These are phyloP conservation scores for Sarcophaga subvicina DNA, from an alignment of 2,888 invertebrate species.

Conservation along the genomic window DNA sequence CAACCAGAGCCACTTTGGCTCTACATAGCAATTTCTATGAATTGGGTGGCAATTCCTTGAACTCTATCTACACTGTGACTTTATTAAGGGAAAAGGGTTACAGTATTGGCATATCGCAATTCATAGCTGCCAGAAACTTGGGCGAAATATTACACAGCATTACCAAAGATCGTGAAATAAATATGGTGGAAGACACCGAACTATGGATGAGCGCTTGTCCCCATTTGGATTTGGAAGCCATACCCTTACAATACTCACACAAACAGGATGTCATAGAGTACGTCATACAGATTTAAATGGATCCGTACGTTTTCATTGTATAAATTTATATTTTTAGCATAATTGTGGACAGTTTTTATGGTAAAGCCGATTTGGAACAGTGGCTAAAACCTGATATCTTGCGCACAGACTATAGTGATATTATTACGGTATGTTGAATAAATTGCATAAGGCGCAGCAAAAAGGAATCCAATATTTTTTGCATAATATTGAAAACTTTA, in stretches of 20 bases:
- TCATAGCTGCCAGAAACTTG: conserved; percentile 88
- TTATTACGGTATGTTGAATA: conserved; percentile 82
- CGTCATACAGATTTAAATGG: conserved; percentile 77
- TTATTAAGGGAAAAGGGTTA: conserved; percentile 89
- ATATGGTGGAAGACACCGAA: conserved; percentile 76
- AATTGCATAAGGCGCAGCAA: no score
- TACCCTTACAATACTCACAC: conserved; percentile 82
- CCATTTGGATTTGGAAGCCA: conserved; percentile 78
- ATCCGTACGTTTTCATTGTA: neutral
- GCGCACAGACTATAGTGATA: conserved; percentile 86
- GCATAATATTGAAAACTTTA: neutral
- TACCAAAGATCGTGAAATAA: conserved; percentile 74
- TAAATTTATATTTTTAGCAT: conserved; percentile 83
- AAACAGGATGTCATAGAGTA: conserved; percentile 88
- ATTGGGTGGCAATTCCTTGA: conserved; percentile 93
- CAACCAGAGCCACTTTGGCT: conserved; percentile 85
- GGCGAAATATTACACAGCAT: conserved; percentile 87
- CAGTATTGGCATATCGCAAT: conserved; percentile 91
- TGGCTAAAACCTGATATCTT: conserved; percentile 88
- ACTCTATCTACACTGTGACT: conserved; percentile 92
- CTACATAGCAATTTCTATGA: conserved; percentile 90
- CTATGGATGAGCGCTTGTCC: conserved; percentile 76
- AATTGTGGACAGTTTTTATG: conserved; percentile 92
- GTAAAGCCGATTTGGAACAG: conserved; percentile 92
- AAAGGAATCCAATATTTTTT: no score